Evolutionary conservation across 2,113 vertebrate genomes (phyloP).

Genomic region (Synchiropus splendidus): DNA sequence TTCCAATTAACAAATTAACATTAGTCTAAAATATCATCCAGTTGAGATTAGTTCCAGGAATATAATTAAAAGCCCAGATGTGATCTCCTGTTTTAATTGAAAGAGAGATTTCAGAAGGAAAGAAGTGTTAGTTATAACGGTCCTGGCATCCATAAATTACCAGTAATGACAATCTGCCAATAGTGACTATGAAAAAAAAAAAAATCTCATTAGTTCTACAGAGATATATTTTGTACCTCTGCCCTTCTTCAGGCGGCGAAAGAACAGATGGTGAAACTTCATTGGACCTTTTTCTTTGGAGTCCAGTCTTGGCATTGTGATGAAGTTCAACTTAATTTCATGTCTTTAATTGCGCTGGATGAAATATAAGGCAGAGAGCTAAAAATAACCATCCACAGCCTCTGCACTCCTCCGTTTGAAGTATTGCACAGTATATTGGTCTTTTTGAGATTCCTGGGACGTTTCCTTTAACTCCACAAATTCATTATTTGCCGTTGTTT

Average conservation of each 20-base stretch:
- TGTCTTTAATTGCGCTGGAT: neutral
- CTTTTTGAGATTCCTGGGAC: no score
- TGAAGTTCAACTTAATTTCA: constrained; percentile 28
- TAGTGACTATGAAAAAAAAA: constrained; percentile 12
- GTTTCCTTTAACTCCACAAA: no score
- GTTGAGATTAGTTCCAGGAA: constrained; percentile 35
- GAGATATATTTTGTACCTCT: constrained; percentile 25
- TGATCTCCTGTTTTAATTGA: constrained; percentile 48
- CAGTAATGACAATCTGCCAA: constrained; percentile 40
- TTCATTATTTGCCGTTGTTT: no score
- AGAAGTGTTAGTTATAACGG: constrained; percentile 17
- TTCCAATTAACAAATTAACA: constrained; percentile 29
- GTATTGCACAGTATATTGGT: no score
- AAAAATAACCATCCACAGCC: no score
- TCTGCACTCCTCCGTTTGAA: no score
- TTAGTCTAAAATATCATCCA: constrained; percentile 39
- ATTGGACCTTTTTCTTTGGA: constrained; percentile 7
- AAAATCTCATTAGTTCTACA: neutral
- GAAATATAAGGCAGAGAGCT: no score
- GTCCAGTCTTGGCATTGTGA: constrained; percentile 18
- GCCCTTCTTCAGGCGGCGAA: constrained; percentile 11
- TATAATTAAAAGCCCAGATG: constrained; percentile 38
- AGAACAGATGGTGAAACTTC: constrained; percentile 17
- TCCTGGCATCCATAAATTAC: constrained; percentile 31
- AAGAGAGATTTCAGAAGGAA: constrained; percentile 28